Base-by-base conservation (phyloP, 2,888 invertebrate genomes). In the Ametastegia equiseti region DNA sequence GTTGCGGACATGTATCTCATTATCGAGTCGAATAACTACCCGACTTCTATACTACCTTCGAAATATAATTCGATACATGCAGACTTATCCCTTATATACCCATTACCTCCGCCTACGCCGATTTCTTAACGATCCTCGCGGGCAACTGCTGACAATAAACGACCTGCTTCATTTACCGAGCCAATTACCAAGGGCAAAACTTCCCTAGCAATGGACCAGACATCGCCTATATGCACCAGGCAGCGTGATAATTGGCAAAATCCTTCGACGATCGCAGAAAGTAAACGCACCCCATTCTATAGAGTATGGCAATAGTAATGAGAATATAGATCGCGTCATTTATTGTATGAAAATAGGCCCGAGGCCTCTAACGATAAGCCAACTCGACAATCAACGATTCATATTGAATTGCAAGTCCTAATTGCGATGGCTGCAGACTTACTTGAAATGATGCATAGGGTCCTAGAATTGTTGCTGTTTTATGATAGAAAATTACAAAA, bases 11-110 rank as follows among this genome's bases (percentile, higher is more conserved):
- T 54, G 33, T 54, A 50, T 75, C 75, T 75, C 75, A 75, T 75
- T 75, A 75, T 75, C 33, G 75, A 75, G 23, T 54, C 54, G 50
- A 36, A 75, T 54, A 54, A 75, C 54, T 27, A 50, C 15, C 36
- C 50, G 5, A 27, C 54, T n/a, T n/a, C n/a, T n/a, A n/a, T n/a
- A 23, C 1, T 45, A 27, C 36, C 54, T 45, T 36, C 6, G 23
- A 75, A 54, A 45, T 54, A n/a, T 75, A 11, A 19, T 75, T 75
- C 75, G 75, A 75, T 75, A n/a, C n/a, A n/a, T n/a, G n/a, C n/a
- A n/a, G n/a, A n/a, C n/a, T n/a, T n/a, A n/a, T n/a, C n/a, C n/a
- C n/a, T n/a, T n/a, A n/a, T n/a, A n/a, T n/a, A n/a, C n/a, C n/a
- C n/a, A n/a, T 75, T 23, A 19, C 33, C 54, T 54, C 11, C 50